Conservation (phyloP, 2,113 vertebrate species). For the Pseudorasbora parva region DNA sequence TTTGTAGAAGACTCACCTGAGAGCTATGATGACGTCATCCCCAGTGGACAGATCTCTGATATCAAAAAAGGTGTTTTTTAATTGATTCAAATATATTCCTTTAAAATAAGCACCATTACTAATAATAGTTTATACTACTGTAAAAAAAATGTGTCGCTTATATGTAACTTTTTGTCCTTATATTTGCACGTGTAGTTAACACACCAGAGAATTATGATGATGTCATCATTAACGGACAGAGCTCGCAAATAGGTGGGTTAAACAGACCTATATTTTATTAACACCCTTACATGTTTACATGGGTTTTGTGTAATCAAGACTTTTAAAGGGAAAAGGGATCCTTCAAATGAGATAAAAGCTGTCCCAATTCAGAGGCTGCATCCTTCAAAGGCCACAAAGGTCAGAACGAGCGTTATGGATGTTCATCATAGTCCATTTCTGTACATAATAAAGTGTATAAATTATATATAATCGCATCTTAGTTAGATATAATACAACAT, state of each 20-base stretch:
- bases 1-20: conserved; percentile 38
- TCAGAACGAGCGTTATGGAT: too few species aligned
- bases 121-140: not conserved
- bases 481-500: too few species aligned
- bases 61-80: not conserved
- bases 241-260: not conserved
- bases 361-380: too few species aligned
- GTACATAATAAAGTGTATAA: too few species aligned
- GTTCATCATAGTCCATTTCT: too few species aligned
- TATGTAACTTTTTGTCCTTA: not conserved
- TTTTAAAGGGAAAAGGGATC: not conserved
- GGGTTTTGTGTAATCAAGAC: not conserved
- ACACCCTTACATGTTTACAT: not conserved
- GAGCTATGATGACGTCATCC: conserved; percentile 43
- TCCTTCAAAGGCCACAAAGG: too few species aligned
- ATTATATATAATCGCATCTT: too few species aligned
- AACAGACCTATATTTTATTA: not conserved
- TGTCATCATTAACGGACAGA: conserved; percentile 8
- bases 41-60: not conserved
- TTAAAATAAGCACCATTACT: not conserved
- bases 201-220: conserved; percentile 38
- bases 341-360: not conserved
- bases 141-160: not conserved
- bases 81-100: not conserved
- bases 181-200: not conserved